phyloP scores from a whole-genome alignment of 2,797 vertebrate genomes.

The Danio albolineatus region DNA sequence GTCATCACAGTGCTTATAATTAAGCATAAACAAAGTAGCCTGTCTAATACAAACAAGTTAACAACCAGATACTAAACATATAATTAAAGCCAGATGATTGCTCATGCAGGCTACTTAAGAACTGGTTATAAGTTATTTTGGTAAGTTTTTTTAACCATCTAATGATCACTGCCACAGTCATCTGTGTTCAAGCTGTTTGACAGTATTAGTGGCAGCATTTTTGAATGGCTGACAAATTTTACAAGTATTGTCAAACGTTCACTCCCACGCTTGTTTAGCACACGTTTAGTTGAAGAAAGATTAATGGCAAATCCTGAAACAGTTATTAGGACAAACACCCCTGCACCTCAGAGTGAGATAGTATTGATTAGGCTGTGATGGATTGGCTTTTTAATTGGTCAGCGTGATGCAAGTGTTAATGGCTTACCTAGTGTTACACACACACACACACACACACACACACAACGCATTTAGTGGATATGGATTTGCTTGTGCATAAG shows the following conservation, averaged over 20 bases:
- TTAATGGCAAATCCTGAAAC: slow-evolving; percentile 6
- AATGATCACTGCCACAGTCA: too few relatives aligned
- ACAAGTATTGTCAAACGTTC: too few relatives aligned
- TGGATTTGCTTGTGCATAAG: slow-evolving; percentile 4
- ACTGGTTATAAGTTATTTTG: too few relatives aligned
- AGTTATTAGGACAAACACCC: slow-evolving; percentile 1
- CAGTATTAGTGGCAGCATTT: too few relatives aligned
- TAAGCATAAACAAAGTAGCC: too few relatives aligned
- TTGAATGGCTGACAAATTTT: too few relatives aligned
- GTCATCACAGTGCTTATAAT: too few relatives aligned
- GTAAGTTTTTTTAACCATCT: too few relatives aligned
- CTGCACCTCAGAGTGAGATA: neutral
- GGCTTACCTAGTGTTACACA: neutral
- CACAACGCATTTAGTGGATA: neutral
- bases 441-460: too few relatives aligned
- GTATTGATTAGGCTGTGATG: slow-evolving; percentile 33
- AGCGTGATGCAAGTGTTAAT: slow-evolving; percentile 20
- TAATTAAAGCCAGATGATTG: neutral
- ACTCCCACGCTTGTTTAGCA: too few relatives aligned
- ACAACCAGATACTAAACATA: neutral
- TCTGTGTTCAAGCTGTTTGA: too few relatives aligned
- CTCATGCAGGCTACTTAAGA: too few relatives aligned
- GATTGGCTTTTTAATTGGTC: slow-evolving; percentile 25
- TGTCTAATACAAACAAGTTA: neutral
- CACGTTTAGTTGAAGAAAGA: neutral